Percentiles rank a stretch among this genome's conserved stretches.
These are phyloP conservation scores for Drosophila prosaltans DNA, from an alignment of 1,140 invertebrate genomes.

Conservation along the genomic window DNA sequence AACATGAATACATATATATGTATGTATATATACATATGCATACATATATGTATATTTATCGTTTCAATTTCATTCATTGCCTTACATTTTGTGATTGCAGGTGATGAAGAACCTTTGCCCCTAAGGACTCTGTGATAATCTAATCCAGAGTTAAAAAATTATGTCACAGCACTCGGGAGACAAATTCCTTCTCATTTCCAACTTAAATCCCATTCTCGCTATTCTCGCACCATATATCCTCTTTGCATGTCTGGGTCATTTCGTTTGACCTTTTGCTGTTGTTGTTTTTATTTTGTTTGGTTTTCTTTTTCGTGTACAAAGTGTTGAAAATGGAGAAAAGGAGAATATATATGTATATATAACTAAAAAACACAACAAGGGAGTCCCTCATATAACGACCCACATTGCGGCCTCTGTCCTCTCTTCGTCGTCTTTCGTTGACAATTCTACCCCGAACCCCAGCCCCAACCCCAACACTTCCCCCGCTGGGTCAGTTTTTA, in stretches of 20 bases:
- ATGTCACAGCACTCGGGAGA: slow-evolving; percentile 23
- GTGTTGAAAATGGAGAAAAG: slow-evolving; percentile 32
- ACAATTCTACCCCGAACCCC: slow-evolving; percentile 19
- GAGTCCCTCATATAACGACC: slow-evolving; percentile 33
- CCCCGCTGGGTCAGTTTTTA: slow-evolving; percentile 31
- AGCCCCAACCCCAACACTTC: neutral
- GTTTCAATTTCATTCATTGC: neutral
- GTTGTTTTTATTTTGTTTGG: neutral
- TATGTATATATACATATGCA: neutral
- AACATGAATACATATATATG: neutral
- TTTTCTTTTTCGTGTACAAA: slow-evolving; percentile 31
- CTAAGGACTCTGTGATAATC: slow-evolving; percentile 11
- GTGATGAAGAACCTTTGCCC: slow-evolving; percentile 17
- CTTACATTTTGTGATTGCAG: slow-evolving; percentile 11
- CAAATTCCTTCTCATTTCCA: slow-evolving; percentile 8
- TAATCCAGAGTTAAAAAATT: slow-evolving; percentile 21
- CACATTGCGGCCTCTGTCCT: slow-evolving; percentile 15
- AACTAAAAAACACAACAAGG: slow-evolving; percentile 11
- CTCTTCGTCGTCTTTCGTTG: slow-evolving; percentile 20
- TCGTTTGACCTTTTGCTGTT: slow-evolving; percentile 44
- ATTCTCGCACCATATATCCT: neutral
- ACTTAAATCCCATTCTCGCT: slow-evolving; percentile 1
- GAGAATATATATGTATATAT: slow-evolving; percentile 6
- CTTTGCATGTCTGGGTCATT: slow-evolving; percentile 19
- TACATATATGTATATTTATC: neutral